Percentiles rank a stretch among this genome's conserved stretches.
phyloP scores from a whole-genome alignment of 2,113 vertebrate genomes.

The Cryptoleucopteryx plumbea region DNA sequence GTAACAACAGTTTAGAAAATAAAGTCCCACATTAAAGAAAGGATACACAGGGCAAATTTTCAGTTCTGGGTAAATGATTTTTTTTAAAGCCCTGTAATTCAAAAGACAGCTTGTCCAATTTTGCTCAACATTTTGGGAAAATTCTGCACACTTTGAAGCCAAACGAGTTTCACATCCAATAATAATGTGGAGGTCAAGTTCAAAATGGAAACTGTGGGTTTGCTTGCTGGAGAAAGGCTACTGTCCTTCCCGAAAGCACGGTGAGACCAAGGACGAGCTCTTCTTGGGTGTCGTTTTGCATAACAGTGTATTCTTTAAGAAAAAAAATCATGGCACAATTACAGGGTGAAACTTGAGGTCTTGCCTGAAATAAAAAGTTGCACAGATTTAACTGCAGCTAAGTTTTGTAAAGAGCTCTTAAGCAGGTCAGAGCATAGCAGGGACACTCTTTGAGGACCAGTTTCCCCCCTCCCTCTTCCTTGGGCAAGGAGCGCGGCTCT shows the following conservation, averaged over 20 bases:
- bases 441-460: not conserved
- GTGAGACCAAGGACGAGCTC: fast-evolving
- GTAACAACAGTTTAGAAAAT: not conserved
- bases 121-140: not conserved
- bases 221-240: not conserved
- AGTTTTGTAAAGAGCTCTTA: conserved; percentile 9
- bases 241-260: not conserved
- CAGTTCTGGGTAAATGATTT: not conserved
- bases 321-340: not conserved
- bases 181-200: not conserved
- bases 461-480: not conserved
- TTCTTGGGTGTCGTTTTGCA: not conserved
- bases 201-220: not conserved
- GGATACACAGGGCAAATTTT: not conserved
- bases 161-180: not conserved
- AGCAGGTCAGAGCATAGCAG: not conserved
- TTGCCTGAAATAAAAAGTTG: not conserved
- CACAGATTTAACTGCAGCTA: not conserved
- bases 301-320: not conserved
- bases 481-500: not conserved
- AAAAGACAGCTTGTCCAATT: not conserved
- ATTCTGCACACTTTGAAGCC: not conserved
- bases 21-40: not conserved
- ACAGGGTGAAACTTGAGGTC: not conserved
- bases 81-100: not conserved